Percentiles rank a stretch among this genome's conserved stretches.
These are phyloP conservation scores for Psylliodes chrysocephalus DNA, from an alignment of 2,888 invertebrate genomes.

Conservation along the genomic window DNA sequence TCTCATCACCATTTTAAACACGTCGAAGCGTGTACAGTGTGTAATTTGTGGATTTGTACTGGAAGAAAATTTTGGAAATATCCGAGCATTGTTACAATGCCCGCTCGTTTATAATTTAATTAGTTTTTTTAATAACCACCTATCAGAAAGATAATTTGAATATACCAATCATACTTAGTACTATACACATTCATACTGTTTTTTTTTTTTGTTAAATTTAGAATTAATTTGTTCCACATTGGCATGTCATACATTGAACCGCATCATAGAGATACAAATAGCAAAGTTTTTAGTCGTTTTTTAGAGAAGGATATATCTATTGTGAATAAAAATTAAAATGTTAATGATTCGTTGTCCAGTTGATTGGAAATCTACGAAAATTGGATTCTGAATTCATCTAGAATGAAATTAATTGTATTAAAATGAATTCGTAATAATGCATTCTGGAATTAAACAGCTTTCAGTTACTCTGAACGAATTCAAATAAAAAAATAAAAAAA, in stretches of 20 bases:
- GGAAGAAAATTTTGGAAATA: constrained; percentile 25
- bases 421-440: no score
- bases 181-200: constrained; percentile 18
- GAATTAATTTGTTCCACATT: constrained; percentile 15
- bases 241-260: background rate
- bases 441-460: no score
- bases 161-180: constrained; percentile 20
- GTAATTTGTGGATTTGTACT: constrained; percentile 29
- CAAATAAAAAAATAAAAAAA: no score
- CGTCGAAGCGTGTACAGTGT: constrained; percentile 27
- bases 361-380: no score
- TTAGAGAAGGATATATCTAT: no score
- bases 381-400: no score
- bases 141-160: constrained; percentile 10
- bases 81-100: background rate
- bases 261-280: background rate
- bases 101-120: background rate
- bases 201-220: no score
- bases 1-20: constrained; percentile 27
- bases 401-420: no score
- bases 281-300: background rate
- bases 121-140: background rate
- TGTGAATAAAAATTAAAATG: no score
- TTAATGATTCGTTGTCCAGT: no score
- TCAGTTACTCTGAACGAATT: no score